phyloP scores from a whole-genome alignment of 2,888 invertebrate genomes.

The Dryococelus australis region DNA sequence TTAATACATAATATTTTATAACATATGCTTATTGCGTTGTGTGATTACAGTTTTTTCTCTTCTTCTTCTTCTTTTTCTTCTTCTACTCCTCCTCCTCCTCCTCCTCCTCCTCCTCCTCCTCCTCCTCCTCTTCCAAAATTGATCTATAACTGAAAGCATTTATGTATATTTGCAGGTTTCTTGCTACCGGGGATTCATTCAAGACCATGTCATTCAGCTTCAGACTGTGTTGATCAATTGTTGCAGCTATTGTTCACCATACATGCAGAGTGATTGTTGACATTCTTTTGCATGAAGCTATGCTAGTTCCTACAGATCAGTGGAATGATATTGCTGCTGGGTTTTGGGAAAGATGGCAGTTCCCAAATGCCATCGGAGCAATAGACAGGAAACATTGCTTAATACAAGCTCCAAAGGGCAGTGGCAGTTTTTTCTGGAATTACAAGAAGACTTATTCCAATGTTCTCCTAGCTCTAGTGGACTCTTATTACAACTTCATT shows the following conservation, averaged over 20 bases:
- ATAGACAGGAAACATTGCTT: neutral
- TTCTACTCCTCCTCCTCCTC: no score
- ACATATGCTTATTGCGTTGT: no score
- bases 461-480: neutral
- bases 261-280: neutral
- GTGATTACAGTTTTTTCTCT: no score
- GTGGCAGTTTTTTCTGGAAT: neutral
- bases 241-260: conserved; percentile 1
- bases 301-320: neutral
- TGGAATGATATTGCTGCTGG: neutral
- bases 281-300: neutral
- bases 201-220: conserved; percentile 22
- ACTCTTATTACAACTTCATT: conserved; percentile 18
- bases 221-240: conserved; percentile 20
- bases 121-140: no score
- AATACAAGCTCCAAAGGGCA: conserved; percentile 1
- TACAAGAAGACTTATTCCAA: neutral
- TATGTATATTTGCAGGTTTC: neutral
- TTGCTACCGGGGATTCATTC: neutral
- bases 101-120: no score
- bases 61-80: no score
- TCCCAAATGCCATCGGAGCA: neutral
- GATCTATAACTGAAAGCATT: no score
- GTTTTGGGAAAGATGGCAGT: conserved; percentile 22
- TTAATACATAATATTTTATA: no score